Evolutionary conservation across 2,113 vertebrate genomes (phyloP), one percentile per base, ranked within the genome.

Genomic region (Argyrosomus japonicus): DNA sequence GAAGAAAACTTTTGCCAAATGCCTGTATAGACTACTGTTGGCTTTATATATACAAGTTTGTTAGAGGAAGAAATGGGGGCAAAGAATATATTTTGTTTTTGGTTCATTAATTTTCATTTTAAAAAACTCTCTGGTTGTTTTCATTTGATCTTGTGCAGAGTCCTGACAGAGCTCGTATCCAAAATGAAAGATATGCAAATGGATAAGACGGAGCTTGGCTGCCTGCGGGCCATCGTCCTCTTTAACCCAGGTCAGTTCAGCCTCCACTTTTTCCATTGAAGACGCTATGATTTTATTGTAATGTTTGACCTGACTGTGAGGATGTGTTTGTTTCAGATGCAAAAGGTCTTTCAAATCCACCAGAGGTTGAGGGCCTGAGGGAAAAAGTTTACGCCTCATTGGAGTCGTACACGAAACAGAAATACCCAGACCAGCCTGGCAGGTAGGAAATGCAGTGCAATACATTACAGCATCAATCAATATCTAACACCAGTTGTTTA

Each of bases 131-230:
- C 21, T 68, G 9, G 40, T 19, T 9, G 72, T 6, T 21, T 50
- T 73, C 6, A 64, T 58, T 81, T 68, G 45, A 63, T 89, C 21
- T 85, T 53, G 56, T 47, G 9, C 92, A 99, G 98, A 90, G 97
- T 99, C 32, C 93, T 99, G 63, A 99, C 98, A 18, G 98, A 99
- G 88, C 89, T 99, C 72, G 98, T 99, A 27, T 99, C 98, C 69
- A 99, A 99, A 93, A 99, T 99, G 98, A 99, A 99, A 86, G 98
- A 99, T 71, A 99, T 99, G 98, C 96, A 97, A 94, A 99, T 99
- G 98, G 98, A 99, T 81, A 99, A 98, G 88, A 97, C 98, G 0
- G 98, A 99, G 93, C 94, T 99, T 36, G 97, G 98, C 6, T 99
- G 98, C 88, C 94, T 99, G 75, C 93, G 98, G 77, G 97, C 97